Evolutionary conservation across 2,113 vertebrate genomes (phyloP).

Genomic region (Sclerurus mexicanus): DNA sequence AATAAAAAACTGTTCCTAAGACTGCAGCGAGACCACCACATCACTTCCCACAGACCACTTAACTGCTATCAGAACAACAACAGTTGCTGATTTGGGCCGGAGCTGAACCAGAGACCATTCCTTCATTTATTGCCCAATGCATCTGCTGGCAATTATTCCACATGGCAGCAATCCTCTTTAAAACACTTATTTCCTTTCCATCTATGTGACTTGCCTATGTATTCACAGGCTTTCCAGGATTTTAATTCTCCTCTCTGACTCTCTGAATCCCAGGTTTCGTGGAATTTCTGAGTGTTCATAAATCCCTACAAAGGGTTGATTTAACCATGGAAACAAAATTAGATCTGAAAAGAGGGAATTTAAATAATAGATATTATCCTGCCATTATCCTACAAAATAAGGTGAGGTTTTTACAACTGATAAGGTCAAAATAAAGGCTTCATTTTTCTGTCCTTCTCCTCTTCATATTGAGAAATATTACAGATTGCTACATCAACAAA

Average conservation of each 20-base stretch:
- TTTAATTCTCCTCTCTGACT: not conserved
- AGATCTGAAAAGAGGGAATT: not conserved
- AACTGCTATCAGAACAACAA: not conserved
- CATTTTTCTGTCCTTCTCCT: not conserved
- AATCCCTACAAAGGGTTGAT: not conserved
- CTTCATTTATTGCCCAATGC: not conserved
- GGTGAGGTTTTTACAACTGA: not conserved
- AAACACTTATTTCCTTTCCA: not conserved
- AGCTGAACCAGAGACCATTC: constrained; percentile 1
- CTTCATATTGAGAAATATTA: not conserved
- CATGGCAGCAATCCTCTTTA: not conserved
- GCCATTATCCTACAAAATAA: not conserved
- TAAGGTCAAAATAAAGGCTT: not conserved
- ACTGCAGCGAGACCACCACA: not conserved
- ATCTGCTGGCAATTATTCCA: constrained; percentile 7
- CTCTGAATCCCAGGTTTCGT: not conserved
- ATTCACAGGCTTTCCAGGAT: constrained; percentile 1
- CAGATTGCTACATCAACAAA: not conserved
- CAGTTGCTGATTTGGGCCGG: not conserved
- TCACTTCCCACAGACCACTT: not conserved
- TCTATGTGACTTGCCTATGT: not conserved
- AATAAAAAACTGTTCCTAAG: not conserved
- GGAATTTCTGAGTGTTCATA: not conserved
- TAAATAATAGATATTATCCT: not conserved
- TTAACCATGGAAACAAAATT: not conserved